Evolutionary conservation across 1,140 invertebrate species (phyloP).

Genomic region (Sminthurides bifidus): DNA sequence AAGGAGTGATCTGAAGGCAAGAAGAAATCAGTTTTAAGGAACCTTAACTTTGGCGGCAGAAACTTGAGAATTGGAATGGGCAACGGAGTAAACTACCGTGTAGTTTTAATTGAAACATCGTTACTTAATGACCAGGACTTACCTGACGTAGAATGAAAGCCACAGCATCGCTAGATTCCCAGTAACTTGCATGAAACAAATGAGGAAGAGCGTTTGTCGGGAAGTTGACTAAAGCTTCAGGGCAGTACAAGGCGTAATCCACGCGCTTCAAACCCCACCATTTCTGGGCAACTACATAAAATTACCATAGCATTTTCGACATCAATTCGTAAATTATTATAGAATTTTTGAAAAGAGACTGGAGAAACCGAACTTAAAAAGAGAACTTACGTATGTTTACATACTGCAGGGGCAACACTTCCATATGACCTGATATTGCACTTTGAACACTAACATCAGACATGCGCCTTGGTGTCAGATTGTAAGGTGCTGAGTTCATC

Average conservation of each 20-base stretch:
- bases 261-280: slow-evolving; percentile 97
- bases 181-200: slow-evolving; percentile 97
- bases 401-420: slow-evolving; percentile 71
- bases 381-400: slow-evolving; percentile 61
- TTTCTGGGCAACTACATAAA: slow-evolving; percentile 67
- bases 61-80: no score
- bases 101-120: no score
- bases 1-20: no score
- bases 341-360: background rate
- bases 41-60: no score
- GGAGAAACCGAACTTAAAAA: background rate
- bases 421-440: slow-evolving; percentile 76
- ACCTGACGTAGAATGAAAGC: slow-evolving; percentile 93
- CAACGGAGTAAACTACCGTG: no score
- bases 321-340: background rate
- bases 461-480: slow-evolving; percentile 52
- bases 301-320: background rate
- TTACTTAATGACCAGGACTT: no score
- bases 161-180: slow-evolving; percentile 97
- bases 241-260: slow-evolving; percentile 96
- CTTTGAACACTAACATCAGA: slow-evolving; percentile 86
- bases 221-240: slow-evolving; percentile 89
- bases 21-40: no score
- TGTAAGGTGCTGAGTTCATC: slow-evolving; percentile 20
- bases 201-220: slow-evolving; percentile 94